phyloP scores from a whole-genome alignment of 2,113 vertebrate genomes.

The Calypte anna region DNA sequence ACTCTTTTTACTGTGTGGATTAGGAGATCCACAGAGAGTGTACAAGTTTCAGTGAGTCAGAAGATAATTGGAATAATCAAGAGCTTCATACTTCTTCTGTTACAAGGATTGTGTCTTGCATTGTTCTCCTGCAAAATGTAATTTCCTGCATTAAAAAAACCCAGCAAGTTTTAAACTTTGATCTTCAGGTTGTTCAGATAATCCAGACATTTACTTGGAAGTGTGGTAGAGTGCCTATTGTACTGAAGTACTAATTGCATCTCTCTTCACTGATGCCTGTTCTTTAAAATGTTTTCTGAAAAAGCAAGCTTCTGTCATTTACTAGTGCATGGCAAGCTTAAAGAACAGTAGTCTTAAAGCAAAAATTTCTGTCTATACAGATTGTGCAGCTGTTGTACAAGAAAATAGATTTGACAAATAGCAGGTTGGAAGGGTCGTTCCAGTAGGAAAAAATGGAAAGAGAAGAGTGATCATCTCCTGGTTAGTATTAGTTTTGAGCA shows the following conservation, averaged over 20 bases:
- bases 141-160: background rate
- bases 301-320: background rate
- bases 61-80: conserved; percentile 10
- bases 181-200: background rate
- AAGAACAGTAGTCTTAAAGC: background rate
- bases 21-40: background rate
- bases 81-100: background rate
- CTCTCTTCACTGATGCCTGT: background rate
- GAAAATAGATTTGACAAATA: background rate
- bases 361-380: background rate
- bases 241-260: background rate
- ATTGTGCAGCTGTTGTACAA: background rate
- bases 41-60: background rate
- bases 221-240: background rate
- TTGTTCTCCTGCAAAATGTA: background rate
- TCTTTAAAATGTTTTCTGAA: background rate
- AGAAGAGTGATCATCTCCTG: background rate
- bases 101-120: background rate
- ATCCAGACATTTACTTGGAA: background rate
- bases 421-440: background rate
- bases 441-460: background rate
- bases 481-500: background rate
- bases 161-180: background rate
- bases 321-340: background rate
- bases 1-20: background rate